Percentiles rank a stretch among this genome's conserved stretches.
These are phyloP conservation scores for Malurus elegans DNA, from an alignment of 2,113 vertebrate genomes.

Conservation along the genomic window DNA sequence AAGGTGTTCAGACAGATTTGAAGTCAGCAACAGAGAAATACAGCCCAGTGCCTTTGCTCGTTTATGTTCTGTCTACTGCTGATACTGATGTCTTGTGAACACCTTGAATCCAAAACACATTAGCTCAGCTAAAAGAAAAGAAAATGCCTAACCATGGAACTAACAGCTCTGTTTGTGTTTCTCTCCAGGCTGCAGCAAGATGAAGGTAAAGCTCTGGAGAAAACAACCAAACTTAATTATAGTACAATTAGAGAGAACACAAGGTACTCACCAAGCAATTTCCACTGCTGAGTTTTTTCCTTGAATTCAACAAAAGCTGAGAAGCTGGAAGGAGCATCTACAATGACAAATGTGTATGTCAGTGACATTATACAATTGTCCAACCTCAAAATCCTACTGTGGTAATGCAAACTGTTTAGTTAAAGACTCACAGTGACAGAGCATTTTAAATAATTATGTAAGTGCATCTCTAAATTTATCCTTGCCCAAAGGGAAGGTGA, in stretches of 20 bases:
- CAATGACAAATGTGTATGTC: neutral
- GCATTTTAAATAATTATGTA: neutral
- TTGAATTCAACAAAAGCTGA: conserved; percentile 90
- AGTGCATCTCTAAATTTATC: neutral
- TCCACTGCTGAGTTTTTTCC: conserved; percentile 93
- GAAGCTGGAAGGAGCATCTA: conserved; percentile 85
- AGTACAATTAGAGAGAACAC: neutral
- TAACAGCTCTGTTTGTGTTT: neutral
- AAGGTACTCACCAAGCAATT: conserved; percentile 83
- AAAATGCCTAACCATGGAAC: neutral
- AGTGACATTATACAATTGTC: neutral
- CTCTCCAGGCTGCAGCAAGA: neutral
- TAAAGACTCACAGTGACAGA: neutral
- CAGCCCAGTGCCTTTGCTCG: neutral
- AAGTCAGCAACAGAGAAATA: neutral
- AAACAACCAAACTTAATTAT: neutral
- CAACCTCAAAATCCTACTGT: neutral
- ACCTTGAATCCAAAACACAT: neutral
- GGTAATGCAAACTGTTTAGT: neutral
- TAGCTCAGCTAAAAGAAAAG: neutral
- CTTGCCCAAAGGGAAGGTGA: neutral
- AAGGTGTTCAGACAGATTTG: neutral
- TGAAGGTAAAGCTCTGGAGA: neutral
- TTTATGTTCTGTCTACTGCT: neutral
- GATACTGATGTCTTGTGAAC: neutral